Conservation (phyloP, 2,888 invertebrate genomes). For the Drosophila eohydei region DNA sequence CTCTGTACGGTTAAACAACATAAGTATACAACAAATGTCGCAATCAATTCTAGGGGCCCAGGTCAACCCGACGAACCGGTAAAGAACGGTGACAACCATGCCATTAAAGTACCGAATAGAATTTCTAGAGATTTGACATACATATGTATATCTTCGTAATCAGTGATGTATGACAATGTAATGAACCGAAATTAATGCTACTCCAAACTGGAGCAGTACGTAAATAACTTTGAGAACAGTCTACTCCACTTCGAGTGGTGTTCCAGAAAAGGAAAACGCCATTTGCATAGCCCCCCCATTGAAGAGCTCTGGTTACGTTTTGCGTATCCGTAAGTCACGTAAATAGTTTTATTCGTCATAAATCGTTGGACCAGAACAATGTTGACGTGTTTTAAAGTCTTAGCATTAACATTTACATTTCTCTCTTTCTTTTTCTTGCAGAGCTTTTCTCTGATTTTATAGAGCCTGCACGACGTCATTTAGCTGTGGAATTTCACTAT, state of each 20-base stretch:
- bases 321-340: conserved; percentile 71
- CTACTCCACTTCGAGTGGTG: conserved; percentile 23
- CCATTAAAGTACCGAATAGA: conserved; percentile 58
- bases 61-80: conserved; percentile 72
- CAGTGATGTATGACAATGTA: conserved; percentile 80
- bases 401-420: conserved; percentile 4
- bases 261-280: conserved; percentile 44
- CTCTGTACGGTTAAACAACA: conserved; percentile 65
- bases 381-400: conserved; percentile 65
- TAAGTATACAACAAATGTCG: conserved; percentile 61
- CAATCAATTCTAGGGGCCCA: conserved; percentile 74
- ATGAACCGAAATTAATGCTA: conserved; percentile 77
- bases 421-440: conserved; percentile 17
- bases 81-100: conserved; percentile 63
- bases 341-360: conserved; percentile 74
- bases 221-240: conserved; percentile 56
- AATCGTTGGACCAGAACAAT: conserved; percentile 81
- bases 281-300: conserved; percentile 48
- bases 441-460: conserved; percentile 55
- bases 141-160: conserved; percentile 36
- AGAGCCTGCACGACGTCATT: conserved; percentile 50
- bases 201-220: conserved; percentile 64
- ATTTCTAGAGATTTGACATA: conserved; percentile 33
- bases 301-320: conserved; percentile 46
- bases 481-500: conserved; percentile 73